A percentile compares a stretch with the other conserved stretches of the same genome.
Evolutionary conservation across 30 jellyfish, hydroid and myxozoan species (phyloP).

Genomic region (Turritopsis dohrnii): DNA sequence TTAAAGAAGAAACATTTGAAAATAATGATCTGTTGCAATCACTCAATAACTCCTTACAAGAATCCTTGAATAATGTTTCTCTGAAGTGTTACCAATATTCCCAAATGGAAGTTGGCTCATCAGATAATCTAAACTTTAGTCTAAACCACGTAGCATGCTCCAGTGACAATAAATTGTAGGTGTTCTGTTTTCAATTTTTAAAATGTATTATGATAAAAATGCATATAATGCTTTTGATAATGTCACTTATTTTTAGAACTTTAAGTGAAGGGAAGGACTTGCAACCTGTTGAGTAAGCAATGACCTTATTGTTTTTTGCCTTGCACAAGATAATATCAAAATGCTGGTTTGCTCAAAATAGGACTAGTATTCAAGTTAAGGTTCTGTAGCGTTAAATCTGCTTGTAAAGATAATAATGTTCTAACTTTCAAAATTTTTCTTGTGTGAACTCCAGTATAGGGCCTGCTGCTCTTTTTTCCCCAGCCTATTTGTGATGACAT

Average conservation of each 20-base stretch:
- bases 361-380: too few species aligned
- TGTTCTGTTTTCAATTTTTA: not conserved
- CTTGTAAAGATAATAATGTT: too few species aligned
- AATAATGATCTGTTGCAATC: slow-evolving; percentile 10
- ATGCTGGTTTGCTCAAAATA: too few species aligned
- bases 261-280: not conserved
- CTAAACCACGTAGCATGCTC: not conserved
- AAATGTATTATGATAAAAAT: too few species aligned
- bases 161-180: not conserved
- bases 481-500: too few species aligned
- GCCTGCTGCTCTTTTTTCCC: too few species aligned
- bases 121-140: not conserved
- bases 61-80: not conserved
- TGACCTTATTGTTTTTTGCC: not conserved
- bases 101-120: not conserved
- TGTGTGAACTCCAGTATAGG: too few species aligned
- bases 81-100: not conserved
- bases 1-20: slow-evolving; percentile 48
- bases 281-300: not conserved
- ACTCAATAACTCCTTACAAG: slow-evolving; percentile 2
- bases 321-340: too few species aligned
- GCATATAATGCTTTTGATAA: too few species aligned
- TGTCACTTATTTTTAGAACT: not conserved
- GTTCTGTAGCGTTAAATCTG: too few species aligned
- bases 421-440: too few species aligned